Evolutionary conservation across 2,888 invertebrate genomes (phyloP), one percentile per base, ranked within the genome.

Genomic region (Pollenia amentaria): DNA sequence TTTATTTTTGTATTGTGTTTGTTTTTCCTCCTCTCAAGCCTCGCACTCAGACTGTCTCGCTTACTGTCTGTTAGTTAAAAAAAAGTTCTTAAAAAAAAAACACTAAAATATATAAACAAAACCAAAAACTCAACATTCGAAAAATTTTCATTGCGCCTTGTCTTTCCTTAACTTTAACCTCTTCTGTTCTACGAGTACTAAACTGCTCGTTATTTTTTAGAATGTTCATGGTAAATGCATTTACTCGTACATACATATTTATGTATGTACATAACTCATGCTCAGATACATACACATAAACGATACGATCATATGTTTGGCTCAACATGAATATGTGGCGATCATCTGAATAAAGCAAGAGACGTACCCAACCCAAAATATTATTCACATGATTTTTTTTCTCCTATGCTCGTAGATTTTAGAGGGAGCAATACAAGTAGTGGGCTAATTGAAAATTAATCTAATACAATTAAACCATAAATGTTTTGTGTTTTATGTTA

Each of bases 21-120:
- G 38, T 81, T 70, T 76, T 72, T 69, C 83, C 70, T 64, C 67
- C 86, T 83, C 77, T 57, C 69, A 51, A 60, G 57, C 65, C 73
- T 48, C n/a, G 21, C 46, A 51, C 12, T 21, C 72, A n/a, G 14
- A 48, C 38, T 21, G 55, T 21, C 72, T 42, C 10, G 6, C 21
- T 69, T 21, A 40, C n/a, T 42, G 51, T 6, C 38, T 48, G 75
- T 77, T 77, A 83, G 83, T 72, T 72, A 73, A 75, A 51, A 29
- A 16, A 81, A 51, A 75, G 44, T 38, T 76, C 67, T 67, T 67
- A 70, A 64, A 60, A 12, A 0, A 79, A 18, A 60, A 21, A 62
- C 18, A 64, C 44, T n/a, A 14, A 78, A 48, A 55, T 48, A 60
- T 44, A 40, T 12, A 67, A 42, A 67, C 62, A 46, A 64, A 64